Conservation (phyloP, 2,888 invertebrate genomes). For the Quadroppia sp. region DNA sequence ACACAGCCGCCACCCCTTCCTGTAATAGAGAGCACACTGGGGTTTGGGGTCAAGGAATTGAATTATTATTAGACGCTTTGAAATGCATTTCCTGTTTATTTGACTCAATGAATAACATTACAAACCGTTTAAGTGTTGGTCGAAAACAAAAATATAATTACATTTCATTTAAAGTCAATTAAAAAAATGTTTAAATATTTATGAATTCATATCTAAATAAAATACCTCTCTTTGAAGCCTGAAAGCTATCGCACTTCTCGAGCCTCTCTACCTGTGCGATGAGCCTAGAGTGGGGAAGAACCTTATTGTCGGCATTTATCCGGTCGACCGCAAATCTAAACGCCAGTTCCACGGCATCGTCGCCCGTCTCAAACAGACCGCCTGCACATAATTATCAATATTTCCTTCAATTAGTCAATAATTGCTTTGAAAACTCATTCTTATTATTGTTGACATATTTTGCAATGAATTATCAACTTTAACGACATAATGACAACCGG, state of each 20-base stretch:
- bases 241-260: slow-evolving; percentile 53
- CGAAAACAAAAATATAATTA: too few species aligned
- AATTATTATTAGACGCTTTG: background rate
- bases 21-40: slow-evolving; percentile 48
- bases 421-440: background rate
- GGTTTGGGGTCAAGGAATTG: slow-evolving; percentile 4
- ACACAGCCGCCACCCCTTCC: slow-evolving; percentile 50
- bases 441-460: background rate
- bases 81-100: slow-evolving; percentile 12
- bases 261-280: slow-evolving; percentile 49
- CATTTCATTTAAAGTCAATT: too few species aligned
- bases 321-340: slow-evolving; percentile 47
- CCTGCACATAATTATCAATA: slow-evolving; percentile 41
- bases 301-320: slow-evolving; percentile 46
- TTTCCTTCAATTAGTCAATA: background rate
- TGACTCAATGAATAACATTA: background rate
- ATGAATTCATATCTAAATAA: background rate
- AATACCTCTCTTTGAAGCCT: slow-evolving; percentile 53
- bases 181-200: too few species aligned
- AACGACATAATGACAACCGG: too few species aligned
- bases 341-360: slow-evolving; percentile 47
- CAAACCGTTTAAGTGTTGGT: too few species aligned
- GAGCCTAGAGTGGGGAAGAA: slow-evolving; percentile 46
- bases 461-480: too few species aligned
- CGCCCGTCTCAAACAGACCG: slow-evolving; percentile 48